These are phyloP conservation scores for Chionoecetes opilio DNA, from an alignment of 1,140 invertebrate genomes.

Conservation along the genomic window DNA sequence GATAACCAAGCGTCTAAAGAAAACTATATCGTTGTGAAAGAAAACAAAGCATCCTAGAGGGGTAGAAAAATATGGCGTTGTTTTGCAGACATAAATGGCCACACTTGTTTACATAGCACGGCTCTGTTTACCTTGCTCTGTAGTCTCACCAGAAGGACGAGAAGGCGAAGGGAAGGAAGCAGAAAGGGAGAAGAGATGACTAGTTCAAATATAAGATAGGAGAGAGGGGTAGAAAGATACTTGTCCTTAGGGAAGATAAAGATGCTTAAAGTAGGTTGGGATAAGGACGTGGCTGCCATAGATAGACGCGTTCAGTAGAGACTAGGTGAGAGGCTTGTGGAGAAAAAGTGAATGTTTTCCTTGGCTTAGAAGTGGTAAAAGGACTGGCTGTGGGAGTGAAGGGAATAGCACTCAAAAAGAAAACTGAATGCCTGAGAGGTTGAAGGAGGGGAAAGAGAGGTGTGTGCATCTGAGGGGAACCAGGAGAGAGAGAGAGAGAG, in stretches of 20 bases:
- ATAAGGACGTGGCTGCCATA: too few species aligned
- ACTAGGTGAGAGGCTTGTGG: too few species aligned
- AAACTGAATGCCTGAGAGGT: not conserved
- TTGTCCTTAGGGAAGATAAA: too few species aligned
- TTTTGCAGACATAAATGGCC: not conserved
- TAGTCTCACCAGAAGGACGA: not conserved
- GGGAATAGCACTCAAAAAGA: not conserved
- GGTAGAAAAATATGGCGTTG: not conserved
- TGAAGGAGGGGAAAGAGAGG: not conserved
- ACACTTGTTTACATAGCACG: not conserved
- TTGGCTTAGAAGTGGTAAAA: not conserved
- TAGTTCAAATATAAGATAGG: too few species aligned
- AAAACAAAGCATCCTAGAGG: not conserved
- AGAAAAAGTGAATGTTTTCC: not conserved
- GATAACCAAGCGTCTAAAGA: too few species aligned
- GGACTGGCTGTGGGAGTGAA: not conserved
- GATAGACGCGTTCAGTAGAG: too few species aligned
- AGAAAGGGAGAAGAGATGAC: not conserved
- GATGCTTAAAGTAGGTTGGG: too few species aligned
- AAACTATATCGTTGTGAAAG: too few species aligned
- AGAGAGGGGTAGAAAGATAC: too few species aligned
- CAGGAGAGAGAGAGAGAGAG: not conserved
- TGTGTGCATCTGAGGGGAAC: not conserved
- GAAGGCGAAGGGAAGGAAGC: slow-evolving; percentile 19
- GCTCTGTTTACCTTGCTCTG: not conserved